Base-by-base conservation (phyloP, 2,113 vertebrate species). In the Baryphthengus martii region DNA sequence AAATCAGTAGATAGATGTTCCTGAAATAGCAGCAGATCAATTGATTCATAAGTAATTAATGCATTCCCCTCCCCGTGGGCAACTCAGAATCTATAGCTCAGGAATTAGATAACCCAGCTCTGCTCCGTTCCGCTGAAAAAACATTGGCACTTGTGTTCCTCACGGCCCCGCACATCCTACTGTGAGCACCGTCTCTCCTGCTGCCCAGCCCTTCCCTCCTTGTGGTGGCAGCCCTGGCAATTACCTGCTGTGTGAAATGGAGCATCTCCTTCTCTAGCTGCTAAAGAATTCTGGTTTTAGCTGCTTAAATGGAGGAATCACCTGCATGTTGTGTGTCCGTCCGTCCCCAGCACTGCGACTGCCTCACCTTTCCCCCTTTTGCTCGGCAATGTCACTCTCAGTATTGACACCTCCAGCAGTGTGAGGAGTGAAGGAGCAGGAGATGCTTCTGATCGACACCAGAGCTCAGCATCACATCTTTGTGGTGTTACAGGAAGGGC, bases 1-100 rank as follows among this genome's bases (percentile, higher is more conserved):
- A 35, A 87, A 52, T 77, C 65, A 70, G 86, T 80, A 78, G 82
- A 77, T 67, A 73, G 78, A 77, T 49, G 55, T 72, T 90, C 90
- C 82, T 86, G 79, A 94, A 85, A 89, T 93, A 85, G 85, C 53
- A 94, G 61, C 75, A 80, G 87, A 96, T 97, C 90, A 89, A 96
- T 93, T 82, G 74, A 78, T 90, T 78, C 80, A 88, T 91, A 94
- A 95, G 83, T 95, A 80, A 96, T 86, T 76, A 83, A 90, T 92
- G 93, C 76, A 59, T 88, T 83, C 70, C 76, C 85, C 58, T 92
- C 45, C 47, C 72, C 44, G 44, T 50, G 55, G 66, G 50, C 45
- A 85, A 29, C 39, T 68, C 26, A 11, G 26, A 61, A 83, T 91
- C 81, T 74, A 45, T 55, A 92, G 85, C 37, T 50, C 55, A 71